Evolutionary conservation across 2,888 invertebrate genomes (phyloP), one percentile per base, ranked within the genome.

Genomic region (Alsophila aescularia): DNA sequence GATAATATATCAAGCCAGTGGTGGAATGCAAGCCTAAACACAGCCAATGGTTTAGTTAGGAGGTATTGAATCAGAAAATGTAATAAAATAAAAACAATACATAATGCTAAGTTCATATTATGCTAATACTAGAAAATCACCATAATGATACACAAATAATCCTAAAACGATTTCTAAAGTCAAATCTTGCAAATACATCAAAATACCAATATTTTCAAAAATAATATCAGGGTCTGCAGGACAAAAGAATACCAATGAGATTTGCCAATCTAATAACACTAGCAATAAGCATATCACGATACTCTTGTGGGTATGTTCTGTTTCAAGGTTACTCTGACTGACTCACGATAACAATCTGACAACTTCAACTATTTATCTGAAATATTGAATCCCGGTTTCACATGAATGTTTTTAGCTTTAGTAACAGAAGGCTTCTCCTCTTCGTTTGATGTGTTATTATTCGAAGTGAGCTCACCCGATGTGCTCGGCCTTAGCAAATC

Each of bases 331-430:
- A 7, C 32, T 13, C 18, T 18, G 6, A 31, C 18, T 29, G 12
- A 13, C 10, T n/a, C 16, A 18, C 5, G 37, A 18, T 12, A 31
- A n/a, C 15, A 31, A 18, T 13, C 9, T 10, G 2, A 12, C 27
- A 15, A 34, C 4, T 21, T n/a, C 15, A 15, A 34, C 21, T 39
- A 36, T 10, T 6, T 21, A 21, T 86, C 83, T 21, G 70, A 60
- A 58, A 89, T 81, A 47, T 71, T 82, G 56, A 90, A 91, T 10
- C 90, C 89, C 1, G 86, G 81, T 73, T 84, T 90, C 3, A 88
- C 73, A 13, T 69, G 74, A 2, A 65, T 44, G 54, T 72, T 79
- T 53, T 83, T 86, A 43, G 90, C 88, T 66, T 82, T 90, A 0
- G 89, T 87, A 1, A 91, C 77, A 2, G 74, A 61, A 0, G 90